Evolutionary conservation across 1,140 invertebrate genomes (phyloP).

Genomic region (Drosophila prosaltans): DNA sequence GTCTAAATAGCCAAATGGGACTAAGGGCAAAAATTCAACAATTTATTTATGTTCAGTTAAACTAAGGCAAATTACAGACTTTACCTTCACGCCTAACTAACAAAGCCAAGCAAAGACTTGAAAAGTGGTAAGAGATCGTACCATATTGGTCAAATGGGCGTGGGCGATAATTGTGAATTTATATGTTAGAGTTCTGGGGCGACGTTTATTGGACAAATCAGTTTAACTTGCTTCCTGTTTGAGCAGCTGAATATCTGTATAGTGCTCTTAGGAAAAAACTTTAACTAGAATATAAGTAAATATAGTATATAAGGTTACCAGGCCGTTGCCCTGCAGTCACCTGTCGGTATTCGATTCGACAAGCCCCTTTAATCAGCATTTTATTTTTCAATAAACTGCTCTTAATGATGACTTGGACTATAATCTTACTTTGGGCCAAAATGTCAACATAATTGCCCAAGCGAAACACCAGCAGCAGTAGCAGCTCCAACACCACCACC

Average conservation of each 20-base stretch:
- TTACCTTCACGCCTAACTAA: background rate
- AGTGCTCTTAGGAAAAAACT: background rate
- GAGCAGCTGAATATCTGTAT: constrained; percentile 8
- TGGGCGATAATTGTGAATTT: constrained; percentile 80
- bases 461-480: constrained; percentile 70
- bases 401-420: constrained; percentile 67
- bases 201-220: constrained; percentile 71
- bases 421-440: constrained; percentile 60
- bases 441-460: constrained; percentile 74
- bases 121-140: background rate
- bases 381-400: constrained; percentile 74
- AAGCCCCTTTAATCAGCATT: constrained; percentile 68
- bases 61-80: constrained; percentile 60
- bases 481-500: constrained; percentile 63
- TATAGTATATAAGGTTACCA: background rate
- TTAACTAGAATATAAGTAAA: constrained; percentile 4
- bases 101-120: constrained; percentile 14
- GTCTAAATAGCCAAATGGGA: constrained; percentile 60
- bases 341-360: constrained; percentile 47
- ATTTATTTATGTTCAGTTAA: constrained; percentile 63
- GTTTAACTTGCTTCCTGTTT: constrained; percentile 60
- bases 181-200: constrained; percentile 64
- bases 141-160: constrained; percentile 35
- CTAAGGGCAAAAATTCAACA: constrained; percentile 36
- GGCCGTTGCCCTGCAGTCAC: constrained; percentile 38